A percentile compares a stretch with the other conserved stretches of the same genome.
Evolutionary conservation across 1,140 invertebrate species (phyloP).

Genomic region (Drosophila oshimai): DNA sequence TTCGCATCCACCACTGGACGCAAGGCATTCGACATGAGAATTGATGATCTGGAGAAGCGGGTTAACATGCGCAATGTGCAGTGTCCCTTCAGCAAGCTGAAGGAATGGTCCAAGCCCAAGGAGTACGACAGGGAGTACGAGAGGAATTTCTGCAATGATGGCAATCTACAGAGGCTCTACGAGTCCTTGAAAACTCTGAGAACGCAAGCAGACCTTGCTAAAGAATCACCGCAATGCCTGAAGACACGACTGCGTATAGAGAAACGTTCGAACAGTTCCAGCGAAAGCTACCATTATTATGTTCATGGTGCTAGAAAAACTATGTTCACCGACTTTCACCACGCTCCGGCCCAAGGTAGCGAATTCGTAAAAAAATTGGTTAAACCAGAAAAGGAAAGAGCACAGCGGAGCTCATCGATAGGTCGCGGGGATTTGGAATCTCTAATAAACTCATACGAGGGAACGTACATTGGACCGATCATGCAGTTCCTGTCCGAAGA

Average conservation of each 20-base stretch:
- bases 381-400: background rate
- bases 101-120: constrained; percentile 74
- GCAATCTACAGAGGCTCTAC: constrained; percentile 64
- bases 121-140: constrained; percentile 66
- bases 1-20: constrained; percentile 44
- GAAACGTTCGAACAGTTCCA: background rate
- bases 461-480: constrained; percentile 59
- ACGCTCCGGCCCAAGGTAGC: too few relatives aligned
- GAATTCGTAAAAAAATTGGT: too few relatives aligned
- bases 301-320: background rate
- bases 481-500: constrained; percentile 85
- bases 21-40: constrained; percentile 69
- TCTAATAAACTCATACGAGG: constrained; percentile 62
- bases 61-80: constrained; percentile 45
- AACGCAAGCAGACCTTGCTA: constrained; percentile 13
- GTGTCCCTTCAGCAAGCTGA: constrained; percentile 71
- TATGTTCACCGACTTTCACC: background rate
- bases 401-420: background rate
- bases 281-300: background rate
- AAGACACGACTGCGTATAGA: background rate
- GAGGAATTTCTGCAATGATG: constrained; percentile 75
- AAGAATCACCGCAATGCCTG: constrained; percentile 30
- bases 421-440: constrained; percentile 45
- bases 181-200: constrained; percentile 52
- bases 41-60: constrained; percentile 72